Evolutionary conservation across 2,888 invertebrate species (phyloP).

Genomic region (Epinotia brunnichana): DNA sequence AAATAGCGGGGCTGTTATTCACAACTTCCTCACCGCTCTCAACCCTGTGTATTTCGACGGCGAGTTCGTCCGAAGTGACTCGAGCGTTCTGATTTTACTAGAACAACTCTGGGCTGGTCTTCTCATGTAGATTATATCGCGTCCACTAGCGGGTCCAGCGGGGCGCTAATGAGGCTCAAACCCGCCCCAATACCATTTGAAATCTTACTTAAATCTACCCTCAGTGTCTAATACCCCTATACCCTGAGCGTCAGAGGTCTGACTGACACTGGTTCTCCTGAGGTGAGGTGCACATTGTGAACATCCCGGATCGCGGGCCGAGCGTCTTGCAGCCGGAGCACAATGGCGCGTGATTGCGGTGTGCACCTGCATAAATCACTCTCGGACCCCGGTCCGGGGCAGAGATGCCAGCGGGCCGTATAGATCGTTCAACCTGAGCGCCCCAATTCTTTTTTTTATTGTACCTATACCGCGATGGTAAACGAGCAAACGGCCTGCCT

Average conservation of each 20-base stretch:
- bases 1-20: too few species aligned
- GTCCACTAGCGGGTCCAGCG: too few species aligned
- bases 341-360: conserved; percentile 76
- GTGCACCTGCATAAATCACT: conserved; percentile 75
- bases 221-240: too few species aligned
- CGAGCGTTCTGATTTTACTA: too few species aligned
- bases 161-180: too few species aligned
- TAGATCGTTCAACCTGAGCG: not conserved
- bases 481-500: not conserved
- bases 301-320: conserved; percentile 13
- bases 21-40: too few species aligned
- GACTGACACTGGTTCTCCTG: not conserved
- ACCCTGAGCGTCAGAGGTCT: not conserved
- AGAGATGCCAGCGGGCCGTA: conserved; percentile 41
- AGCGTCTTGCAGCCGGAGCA: conserved; percentile 52
- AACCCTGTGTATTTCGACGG: too few species aligned
- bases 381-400: conserved; percentile 50
- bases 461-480: not conserved
- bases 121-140: too few species aligned
- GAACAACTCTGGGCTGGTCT: too few species aligned
- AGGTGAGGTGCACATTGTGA: not conserved
- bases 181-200: too few species aligned
- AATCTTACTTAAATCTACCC: too few species aligned
- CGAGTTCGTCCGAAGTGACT: too few species aligned
- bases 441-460: not conserved